Evolutionary conservation across 1,140 invertebrate genomes (phyloP).

Genomic region (Aplysia californica): DNA sequence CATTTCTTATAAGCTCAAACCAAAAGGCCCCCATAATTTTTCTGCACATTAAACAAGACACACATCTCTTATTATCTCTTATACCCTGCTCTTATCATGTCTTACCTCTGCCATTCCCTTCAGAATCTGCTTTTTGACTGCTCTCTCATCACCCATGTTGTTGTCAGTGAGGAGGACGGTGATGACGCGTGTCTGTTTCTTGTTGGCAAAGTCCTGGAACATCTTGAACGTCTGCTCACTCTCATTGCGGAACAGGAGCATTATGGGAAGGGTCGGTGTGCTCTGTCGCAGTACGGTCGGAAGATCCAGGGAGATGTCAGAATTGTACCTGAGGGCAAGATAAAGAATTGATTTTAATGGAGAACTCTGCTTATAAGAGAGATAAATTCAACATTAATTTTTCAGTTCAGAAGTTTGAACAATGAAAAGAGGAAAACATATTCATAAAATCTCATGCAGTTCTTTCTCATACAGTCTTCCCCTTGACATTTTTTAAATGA

Average conservation of each 20-base stretch:
- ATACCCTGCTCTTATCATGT: too few relatives aligned
- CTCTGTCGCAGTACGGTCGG: slow-evolving; percentile 56
- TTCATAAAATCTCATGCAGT: too few relatives aligned
- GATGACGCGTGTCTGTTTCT: slow-evolving; percentile 49
- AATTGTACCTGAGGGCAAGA: slow-evolving; percentile 46
- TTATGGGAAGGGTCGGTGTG: slow-evolving; percentile 53
- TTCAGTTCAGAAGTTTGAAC: too few relatives aligned
- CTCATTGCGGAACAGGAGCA: slow-evolving; percentile 58
- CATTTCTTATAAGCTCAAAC: too few relatives aligned
- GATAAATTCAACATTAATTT: neutral
- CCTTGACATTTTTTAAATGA: too few relatives aligned
- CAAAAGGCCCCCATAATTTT: too few relatives aligned
- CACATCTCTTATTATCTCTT: too few relatives aligned
- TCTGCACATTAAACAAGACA: too few relatives aligned
- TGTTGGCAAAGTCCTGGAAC: slow-evolving; percentile 59
- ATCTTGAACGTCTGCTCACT: slow-evolving; percentile 53
- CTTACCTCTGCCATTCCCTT: slow-evolving; percentile 60
- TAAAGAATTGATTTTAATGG: neutral
- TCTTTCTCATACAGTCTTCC: too few relatives aligned
- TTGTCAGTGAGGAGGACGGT: slow-evolving; percentile 58
- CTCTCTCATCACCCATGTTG: slow-evolving; percentile 48
- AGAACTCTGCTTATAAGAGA: neutral
- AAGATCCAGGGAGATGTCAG: slow-evolving; percentile 53
- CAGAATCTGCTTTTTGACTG: slow-evolving; percentile 54
- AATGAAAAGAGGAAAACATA: too few relatives aligned